A percentile compares a stretch with the other conserved stretches of the same genome.
phyloP scores from a whole-genome alignment of 2,888 invertebrate species.

The Trichopoda pennipes region DNA sequence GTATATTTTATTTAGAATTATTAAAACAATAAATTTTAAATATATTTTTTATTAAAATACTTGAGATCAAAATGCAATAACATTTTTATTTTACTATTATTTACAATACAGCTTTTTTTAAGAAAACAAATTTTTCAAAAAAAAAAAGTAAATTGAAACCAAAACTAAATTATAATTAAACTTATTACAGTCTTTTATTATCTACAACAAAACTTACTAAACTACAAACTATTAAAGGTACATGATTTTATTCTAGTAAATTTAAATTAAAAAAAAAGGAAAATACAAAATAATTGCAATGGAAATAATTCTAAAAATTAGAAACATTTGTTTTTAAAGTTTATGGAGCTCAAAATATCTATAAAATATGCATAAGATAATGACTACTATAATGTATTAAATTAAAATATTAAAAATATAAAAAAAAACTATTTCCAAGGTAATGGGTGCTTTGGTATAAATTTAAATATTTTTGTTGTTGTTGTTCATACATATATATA shows the following conservation, averaged over 20 bases:
- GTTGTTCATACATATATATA: conserved; percentile 12
- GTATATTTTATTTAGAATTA: conserved; percentile 31
- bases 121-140: background rate
- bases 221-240: conserved; percentile 65
- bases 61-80: conserved; percentile 48
- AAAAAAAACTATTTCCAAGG: conserved; percentile 50
- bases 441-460: conserved; percentile 67
- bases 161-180: conserved; percentile 20
- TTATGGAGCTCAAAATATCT: background rate
- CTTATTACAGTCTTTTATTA: conserved; percentile 52
- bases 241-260: conserved; percentile 25
- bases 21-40: conserved; percentile 1
- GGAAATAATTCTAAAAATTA: too few species aligned
- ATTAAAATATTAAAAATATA: conserved; percentile 45
- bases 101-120: conserved; percentile 16
- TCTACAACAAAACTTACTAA: conserved; percentile 51
- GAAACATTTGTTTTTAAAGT: too few species aligned
- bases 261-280: conserved; percentile 2
- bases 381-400: conserved; percentile 32
- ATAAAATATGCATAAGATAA: conserved; percentile 9
- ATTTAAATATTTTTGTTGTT: conserved; percentile 48
- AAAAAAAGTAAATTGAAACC: background rate
- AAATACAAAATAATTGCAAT: conserved; percentile 8
- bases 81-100: conserved; percentile 21
- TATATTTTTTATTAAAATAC: conserved; percentile 16